Base-by-base conservation (phyloP, 1,140 invertebrate genomes). In the Drosophila pandora region DNA sequence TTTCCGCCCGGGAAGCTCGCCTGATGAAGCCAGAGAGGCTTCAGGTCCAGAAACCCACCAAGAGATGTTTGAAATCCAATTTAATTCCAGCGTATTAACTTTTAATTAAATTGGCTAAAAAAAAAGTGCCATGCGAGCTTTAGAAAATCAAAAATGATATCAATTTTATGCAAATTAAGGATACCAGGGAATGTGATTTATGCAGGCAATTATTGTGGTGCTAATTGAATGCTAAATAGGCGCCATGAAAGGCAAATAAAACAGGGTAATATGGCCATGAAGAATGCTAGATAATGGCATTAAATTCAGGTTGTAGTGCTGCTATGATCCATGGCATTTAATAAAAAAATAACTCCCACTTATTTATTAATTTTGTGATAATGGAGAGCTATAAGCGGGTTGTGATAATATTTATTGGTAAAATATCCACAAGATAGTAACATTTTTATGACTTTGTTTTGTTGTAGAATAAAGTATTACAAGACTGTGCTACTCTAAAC, bases 161-260 rank as follows among this genome's bases (percentile, higher is more conserved):
- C 7, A 17, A 3, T 56, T 49, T 48, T 69, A 68, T 69, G 65
- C 63, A 30, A 69, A 69, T 69, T 22, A 54, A 45, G 37, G 37
- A 52, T 37, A 34, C 28, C 1, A 32, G 5, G 7, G 12, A 21
- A 54, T 56, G 17, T 32, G 12, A 55, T 50, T 62, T 62, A 62
- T 62, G 23, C n/a, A 48, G 32, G 32, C 64, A 69, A 69, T 69
- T 68, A 68, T 68, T 39, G 25, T n/a, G 10, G 47, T 39, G 32
- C 32, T 48, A 57, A 57, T 69, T 69, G 41, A 39, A 55, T 48
- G 41, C 41, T 23, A 64, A 68, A 54, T 22, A 53, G 39, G 13
- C 32, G 4, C 9, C 48, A 69, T 69, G 17, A 34, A 65, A 34
- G 30, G 28, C n/a, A 54, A 47, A 45, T 32, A 50, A 41, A 52